A percentile compares a stretch with the other conserved stretches of the same genome.
Evolutionary conservation across 1,140 invertebrate genomes (phyloP).

Genomic region (Aphelenchoides avenae): DNA sequence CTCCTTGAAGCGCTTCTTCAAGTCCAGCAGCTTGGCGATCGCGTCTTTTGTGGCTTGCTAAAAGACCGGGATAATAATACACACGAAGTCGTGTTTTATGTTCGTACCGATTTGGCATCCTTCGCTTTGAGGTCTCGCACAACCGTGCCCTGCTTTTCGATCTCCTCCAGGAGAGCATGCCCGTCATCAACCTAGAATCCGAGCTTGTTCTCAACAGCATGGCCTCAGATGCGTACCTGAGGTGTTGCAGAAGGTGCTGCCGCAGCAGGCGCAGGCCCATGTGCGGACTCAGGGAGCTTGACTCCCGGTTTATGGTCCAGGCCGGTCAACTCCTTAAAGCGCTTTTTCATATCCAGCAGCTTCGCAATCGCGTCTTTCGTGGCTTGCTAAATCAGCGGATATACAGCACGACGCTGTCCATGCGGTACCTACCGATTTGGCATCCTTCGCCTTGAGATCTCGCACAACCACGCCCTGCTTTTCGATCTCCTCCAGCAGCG

Average conservation of each 20-base stretch:
- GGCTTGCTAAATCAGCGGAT: conserved; percentile 7
- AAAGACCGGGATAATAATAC: neutral
- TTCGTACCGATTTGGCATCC: conserved; percentile 29
- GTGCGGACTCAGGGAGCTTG: too few species aligned
- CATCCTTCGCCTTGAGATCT: conserved; percentile 25
- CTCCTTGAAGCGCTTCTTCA: conserved; percentile 37
- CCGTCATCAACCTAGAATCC: too few species aligned
- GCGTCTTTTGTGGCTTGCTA: conserved; percentile 27
- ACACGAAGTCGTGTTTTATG: neutral
- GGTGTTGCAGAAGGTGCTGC: too few species aligned
- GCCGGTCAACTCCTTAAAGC: conserved; percentile 26
- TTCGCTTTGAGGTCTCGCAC: conserved; percentile 41
- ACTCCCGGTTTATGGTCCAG: conserved; percentile 19
- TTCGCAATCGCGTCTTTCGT: conserved; percentile 35
- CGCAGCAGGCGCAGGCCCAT: too few species aligned
- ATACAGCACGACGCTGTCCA: neutral
- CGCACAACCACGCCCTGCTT: conserved; percentile 21
- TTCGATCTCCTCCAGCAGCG: too few species aligned
- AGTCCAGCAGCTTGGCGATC: conserved; percentile 27
- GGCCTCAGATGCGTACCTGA: too few species aligned
- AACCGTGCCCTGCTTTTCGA: conserved; percentile 33
- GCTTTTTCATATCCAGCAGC: conserved; percentile 31
- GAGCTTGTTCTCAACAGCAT: too few species aligned
- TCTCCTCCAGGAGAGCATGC: too few species aligned
- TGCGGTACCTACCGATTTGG: conserved; percentile 13